phyloP scores from a whole-genome alignment of 2,888 invertebrate genomes.

The Endomychus coccineus region DNA sequence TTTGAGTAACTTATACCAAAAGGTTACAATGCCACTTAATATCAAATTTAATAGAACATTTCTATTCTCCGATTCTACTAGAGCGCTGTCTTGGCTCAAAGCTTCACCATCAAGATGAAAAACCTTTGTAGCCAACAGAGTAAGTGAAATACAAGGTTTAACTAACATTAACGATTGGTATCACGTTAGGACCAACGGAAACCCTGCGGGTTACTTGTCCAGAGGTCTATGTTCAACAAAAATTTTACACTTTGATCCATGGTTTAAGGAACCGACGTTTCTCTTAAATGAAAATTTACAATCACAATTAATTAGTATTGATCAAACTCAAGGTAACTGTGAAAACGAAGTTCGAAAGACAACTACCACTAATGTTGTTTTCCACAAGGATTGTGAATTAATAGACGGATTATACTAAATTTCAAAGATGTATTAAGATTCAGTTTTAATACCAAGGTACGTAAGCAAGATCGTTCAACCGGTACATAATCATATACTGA shows the following conservation, averaged over 20 bases:
- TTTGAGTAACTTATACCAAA: not conserved
- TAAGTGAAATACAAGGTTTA: constrained; percentile 2
- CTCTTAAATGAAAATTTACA: not conserved
- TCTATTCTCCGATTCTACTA: not conserved
- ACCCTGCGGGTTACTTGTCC: not conserved
- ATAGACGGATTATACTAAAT: not conserved
- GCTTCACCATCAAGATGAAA: constrained; percentile 1
- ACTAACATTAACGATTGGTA: constrained; percentile 2
- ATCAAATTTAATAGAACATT: not conserved
- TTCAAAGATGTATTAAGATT: not conserved
- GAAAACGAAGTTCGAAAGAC: not conserved
- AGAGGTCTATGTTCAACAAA: constrained; percentile 1
- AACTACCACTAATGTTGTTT: too few species aligned
- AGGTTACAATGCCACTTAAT: not conserved
- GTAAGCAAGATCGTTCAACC: too few species aligned
- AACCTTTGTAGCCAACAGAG: constrained; percentile 1
- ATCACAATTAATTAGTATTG: not conserved
- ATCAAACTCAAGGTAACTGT: not conserved
- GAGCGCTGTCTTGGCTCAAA: not conserved
- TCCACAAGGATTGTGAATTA: not conserved
- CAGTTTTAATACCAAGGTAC: too few species aligned
- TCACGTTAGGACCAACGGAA: not conserved
- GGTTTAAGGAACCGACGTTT: constrained; percentile 1
- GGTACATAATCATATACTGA: too few species aligned
- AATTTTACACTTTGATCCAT: constrained; percentile 3